phyloP scores from a whole-genome alignment of 2,113 vertebrate species.

The Oreochromis aureus region DNA sequence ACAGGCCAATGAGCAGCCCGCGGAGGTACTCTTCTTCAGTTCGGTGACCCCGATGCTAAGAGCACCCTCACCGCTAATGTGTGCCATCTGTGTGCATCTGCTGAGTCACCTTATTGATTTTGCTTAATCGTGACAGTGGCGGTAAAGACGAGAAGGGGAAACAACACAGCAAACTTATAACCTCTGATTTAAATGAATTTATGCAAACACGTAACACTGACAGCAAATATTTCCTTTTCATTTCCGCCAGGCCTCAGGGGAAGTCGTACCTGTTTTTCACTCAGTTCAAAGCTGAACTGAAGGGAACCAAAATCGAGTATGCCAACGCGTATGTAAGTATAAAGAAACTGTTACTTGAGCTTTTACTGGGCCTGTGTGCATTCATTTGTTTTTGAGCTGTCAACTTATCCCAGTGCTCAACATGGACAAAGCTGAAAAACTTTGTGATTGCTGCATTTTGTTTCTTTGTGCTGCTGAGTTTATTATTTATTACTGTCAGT shows the following conservation, averaged over 20 bases:
- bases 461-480: not conserved
- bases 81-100: not conserved
- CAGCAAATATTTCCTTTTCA: not conserved
- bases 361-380: not conserved
- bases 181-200: not conserved
- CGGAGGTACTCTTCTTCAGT: not conserved
- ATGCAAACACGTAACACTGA: not conserved
- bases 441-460: not conserved
- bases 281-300: conserved; percentile 90
- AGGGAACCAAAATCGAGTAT: conserved; percentile 84
- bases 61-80: not conserved
- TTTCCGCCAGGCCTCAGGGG: conserved; percentile 83
- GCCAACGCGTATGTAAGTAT: conserved; percentile 92
- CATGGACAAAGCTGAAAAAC: not conserved
- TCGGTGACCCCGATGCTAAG: not conserved
- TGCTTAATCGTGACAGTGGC: not conserved
- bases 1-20: not conserved
- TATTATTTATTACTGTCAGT: not conserved
- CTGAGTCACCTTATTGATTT: not conserved
- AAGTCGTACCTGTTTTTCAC: conserved; percentile 98
- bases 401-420: not conserved
- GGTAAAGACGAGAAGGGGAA: not conserved
- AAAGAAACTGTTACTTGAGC: not conserved
- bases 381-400: not conserved
- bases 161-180: not conserved